Base-by-base conservation (phyloP, 2,797 vertebrate species). In the Myiotriccus ornatus region DNA sequence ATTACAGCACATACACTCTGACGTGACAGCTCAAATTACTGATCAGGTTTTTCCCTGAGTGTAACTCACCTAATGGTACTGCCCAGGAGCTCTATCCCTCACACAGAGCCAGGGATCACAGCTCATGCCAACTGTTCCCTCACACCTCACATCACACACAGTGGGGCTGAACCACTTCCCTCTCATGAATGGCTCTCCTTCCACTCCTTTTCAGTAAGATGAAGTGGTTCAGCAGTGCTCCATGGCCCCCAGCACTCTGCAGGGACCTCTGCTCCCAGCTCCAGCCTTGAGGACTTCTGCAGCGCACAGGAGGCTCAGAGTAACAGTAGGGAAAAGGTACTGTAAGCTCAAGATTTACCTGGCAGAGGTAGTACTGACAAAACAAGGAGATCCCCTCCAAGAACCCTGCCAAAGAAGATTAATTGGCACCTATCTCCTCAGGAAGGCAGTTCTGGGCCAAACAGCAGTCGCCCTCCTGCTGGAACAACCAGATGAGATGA, bases 51-150 rank as follows among this genome's bases (percentile, higher is more conserved):
- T 14, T 21, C 3, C 39, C 2, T 10, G 4, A 41, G 8, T 11
- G n/a, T 21, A 59, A 12, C 23, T 37, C 6, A 2, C 0, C 19
- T 2, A 3, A 5, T 0, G 32, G 52, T 0, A 8, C 16, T 28
- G 37, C 9, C 18, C 3, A 50, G 47, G 6, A 79, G 46, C 9
- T 32, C 34, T 3, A 3, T 0, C 5, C 8, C 27, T 20, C 9
- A 9, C 57, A 14, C 37, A 39, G 17, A 4, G 76, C 39, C 49
- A n/a, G 5, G 7, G 32, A 4, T 2, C 18, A 8, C 4, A 76
- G 27, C 19, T 44, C 46, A 50, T 7, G 27, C 59, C 28, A 49
- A 5, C 62, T 56, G 30, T 24, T 32, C 62, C 67, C 44, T 30
- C 71, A 13, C 55, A 39, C 6, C 64, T 57, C 16, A 7, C 32